Percentiles rank a stretch among this genome's conserved stretches.
phyloP scores from a whole-genome alignment of 2,797 vertebrate species.

The Myiothlypis chrysogaster region DNA sequence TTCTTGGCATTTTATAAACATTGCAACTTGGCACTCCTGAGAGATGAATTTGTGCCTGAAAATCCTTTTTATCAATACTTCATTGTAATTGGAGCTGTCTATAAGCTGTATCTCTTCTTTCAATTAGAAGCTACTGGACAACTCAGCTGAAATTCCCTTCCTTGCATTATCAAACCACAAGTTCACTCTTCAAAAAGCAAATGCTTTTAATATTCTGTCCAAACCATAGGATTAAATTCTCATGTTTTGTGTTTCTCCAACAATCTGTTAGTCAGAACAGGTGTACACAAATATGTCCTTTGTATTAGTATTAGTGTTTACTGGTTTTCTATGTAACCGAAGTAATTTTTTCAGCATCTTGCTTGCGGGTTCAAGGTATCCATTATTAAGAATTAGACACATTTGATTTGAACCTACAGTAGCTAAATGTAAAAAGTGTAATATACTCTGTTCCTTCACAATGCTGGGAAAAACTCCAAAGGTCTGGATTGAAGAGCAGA shows the following conservation, averaged over 20 bases:
- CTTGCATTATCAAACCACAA: not conserved
- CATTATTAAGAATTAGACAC: not conserved
- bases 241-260: not conserved
- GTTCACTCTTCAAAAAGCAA: not conserved
- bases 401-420: not conserved
- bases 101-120: not conserved
- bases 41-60: not conserved
- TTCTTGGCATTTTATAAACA: not conserved
- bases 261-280: not conserved
- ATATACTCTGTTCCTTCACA: not conserved
- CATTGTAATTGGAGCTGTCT: not conserved
- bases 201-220: not conserved
- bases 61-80: not conserved
- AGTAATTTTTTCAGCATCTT: not conserved
- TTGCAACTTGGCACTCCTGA: not conserved
- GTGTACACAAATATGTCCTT: not conserved
- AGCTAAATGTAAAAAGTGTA: slow-evolving; percentile 20
- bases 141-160: not conserved
- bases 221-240: not conserved
- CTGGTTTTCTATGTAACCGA: not conserved
- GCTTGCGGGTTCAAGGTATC: not conserved
- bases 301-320: not conserved
- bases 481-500: not conserved
- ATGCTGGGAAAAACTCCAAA: slow-evolving; percentile 45
- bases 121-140: not conserved